Evolutionary conservation across 2,888 invertebrate genomes (phyloP).

Genomic region (Tryphoninae sp.): DNA sequence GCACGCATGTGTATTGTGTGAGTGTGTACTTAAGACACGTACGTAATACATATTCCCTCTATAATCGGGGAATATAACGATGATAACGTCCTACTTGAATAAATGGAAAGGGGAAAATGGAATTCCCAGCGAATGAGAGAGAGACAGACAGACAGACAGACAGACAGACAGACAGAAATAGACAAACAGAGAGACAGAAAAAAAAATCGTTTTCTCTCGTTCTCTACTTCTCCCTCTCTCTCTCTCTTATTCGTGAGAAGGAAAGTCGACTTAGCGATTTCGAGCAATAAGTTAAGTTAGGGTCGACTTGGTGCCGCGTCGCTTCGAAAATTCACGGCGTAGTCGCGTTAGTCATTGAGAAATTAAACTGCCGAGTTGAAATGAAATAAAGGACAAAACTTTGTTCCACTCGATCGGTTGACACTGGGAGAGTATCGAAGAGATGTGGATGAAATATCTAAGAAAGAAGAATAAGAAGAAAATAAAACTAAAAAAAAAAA

Average conservation of each 20-base stretch:
- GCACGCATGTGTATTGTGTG: conserved; percentile 61
- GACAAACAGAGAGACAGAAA: conserved; percentile 2
- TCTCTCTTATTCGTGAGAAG: neutral
- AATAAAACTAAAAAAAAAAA: neutral
- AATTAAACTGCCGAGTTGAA: conserved; percentile 21
- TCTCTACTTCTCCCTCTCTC: conserved; percentile 11
- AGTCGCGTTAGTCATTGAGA: conserved; percentile 60
- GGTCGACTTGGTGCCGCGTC: conserved; percentile 63
- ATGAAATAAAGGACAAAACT: conserved; percentile 4
- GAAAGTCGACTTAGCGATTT: conserved; percentile 65
- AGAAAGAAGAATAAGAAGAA: neutral
- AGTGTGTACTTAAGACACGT: conserved; percentile 79
- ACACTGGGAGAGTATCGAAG: conserved; percentile 48
- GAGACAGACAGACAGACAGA: conserved; percentile 22
- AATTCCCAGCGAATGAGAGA: neutral
- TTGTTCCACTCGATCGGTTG: conserved; percentile 11
- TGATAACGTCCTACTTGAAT: conserved; percentile 67
- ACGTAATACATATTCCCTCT: conserved; percentile 77
- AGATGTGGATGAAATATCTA: conserved; percentile 33
- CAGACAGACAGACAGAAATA: conserved; percentile 32
- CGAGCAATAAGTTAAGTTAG: conserved; percentile 79
- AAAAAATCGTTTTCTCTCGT: conserved; percentile 17
- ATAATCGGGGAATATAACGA: conserved; percentile 73
- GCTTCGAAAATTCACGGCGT: conserved; percentile 61
- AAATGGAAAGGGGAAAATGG: conserved; percentile 62